phyloP scores from a whole-genome alignment of 2,888 invertebrate species.

The Arctia plantaginis region DNA sequence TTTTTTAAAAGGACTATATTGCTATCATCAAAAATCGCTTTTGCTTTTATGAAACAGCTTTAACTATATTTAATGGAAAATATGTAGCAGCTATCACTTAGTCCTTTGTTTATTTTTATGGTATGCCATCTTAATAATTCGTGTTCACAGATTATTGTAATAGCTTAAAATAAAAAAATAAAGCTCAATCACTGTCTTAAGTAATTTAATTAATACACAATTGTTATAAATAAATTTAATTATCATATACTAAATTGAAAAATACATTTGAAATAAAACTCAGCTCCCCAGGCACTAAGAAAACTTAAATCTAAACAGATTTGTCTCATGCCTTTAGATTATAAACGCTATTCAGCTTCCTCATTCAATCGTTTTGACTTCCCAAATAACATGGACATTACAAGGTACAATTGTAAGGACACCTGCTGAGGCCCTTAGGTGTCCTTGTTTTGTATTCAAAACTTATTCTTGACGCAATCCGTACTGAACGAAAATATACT shows the following conservation, averaged over 20 bases:
- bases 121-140: background rate
- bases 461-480: conserved; percentile 30
- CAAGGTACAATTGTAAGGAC: conserved; percentile 69
- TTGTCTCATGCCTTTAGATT: conserved; percentile 41
- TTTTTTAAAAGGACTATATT: too few species aligned
- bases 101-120: background rate
- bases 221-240: background rate
- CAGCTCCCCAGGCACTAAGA: background rate
- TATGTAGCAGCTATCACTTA: background rate
- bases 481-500: conserved; percentile 39
- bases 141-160: too few species aligned
- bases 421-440: conserved; percentile 82
- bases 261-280: background rate
- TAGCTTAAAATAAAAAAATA: too few species aligned
- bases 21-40: too few species aligned
- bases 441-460: conserved; percentile 69
- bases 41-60: background rate
- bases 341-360: conserved; percentile 40
- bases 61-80: background rate
- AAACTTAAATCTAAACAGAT: conserved; percentile 28
- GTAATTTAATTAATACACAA: background rate
- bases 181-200: background rate
- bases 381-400: conserved; percentile 72
- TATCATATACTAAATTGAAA: background rate
- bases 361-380: conserved; percentile 59